Evolutionary conservation across 92 coral and sea anemone genomes (phyloP).

Genomic region (Pocillopora meandrina): DNA sequence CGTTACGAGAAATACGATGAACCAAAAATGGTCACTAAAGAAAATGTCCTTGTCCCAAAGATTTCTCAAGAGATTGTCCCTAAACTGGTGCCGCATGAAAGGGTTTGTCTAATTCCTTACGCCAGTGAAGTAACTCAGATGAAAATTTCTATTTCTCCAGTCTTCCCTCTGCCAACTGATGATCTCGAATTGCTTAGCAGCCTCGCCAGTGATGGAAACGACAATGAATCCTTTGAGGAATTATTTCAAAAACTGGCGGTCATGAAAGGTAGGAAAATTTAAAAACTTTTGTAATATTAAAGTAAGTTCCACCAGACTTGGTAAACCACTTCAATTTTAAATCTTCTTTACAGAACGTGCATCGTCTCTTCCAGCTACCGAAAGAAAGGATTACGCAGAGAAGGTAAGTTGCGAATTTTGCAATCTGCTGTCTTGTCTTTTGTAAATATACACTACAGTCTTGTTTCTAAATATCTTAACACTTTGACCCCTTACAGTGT

Average conservation of each 20-base stretch:
- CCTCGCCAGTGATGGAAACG: conserved; percentile 60
- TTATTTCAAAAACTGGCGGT: conserved; percentile 77
- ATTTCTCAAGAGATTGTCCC: too few species aligned
- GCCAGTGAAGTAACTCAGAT: neutral
- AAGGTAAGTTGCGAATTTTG: conserved; percentile 52
- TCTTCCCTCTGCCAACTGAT: conserved; percentile 46
- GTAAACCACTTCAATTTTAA: neutral
- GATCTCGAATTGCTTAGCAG: conserved; percentile 65
- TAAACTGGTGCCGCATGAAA: too few species aligned
- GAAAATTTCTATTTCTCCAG: neutral
- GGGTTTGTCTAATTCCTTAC: neutral
- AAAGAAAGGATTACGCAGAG: conserved; percentile 92
- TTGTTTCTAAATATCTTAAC: too few species aligned
- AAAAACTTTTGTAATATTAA: neutral
- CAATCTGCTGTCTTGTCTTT: too few species aligned
- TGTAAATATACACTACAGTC: too few species aligned
- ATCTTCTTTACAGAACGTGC: conserved; percentile 69
- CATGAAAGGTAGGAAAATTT: conserved; percentile 70
- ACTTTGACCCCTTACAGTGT: too few species aligned
- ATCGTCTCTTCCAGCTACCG: conserved; percentile 69
- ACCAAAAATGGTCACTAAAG: too few species aligned
- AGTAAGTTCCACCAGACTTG: neutral
- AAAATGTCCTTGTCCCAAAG: too few species aligned
- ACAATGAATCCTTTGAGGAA: conserved; percentile 82
- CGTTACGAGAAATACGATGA: too few species aligned